Evolutionary conservation across 2,888 invertebrate genomes (phyloP), one percentile per base, ranked within the genome.

Genomic region (Hyposoter didymator): DNA sequence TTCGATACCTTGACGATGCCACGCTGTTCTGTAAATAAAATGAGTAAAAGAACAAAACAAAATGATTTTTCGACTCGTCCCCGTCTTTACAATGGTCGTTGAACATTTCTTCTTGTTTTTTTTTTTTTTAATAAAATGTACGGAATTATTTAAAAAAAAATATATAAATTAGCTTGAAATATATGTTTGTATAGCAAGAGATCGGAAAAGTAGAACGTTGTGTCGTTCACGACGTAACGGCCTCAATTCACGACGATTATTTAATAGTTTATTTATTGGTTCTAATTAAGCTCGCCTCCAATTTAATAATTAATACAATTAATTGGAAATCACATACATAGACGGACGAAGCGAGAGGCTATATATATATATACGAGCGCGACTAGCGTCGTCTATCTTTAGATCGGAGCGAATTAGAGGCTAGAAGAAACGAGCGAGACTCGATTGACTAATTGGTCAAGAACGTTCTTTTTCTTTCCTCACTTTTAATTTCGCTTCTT

Each of bases 291-390:
- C 91, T 92, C 87, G 91, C 91, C 92, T 92, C 89, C 93, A 93
- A 93, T 93, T 93, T 92, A 91, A 93, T 91, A 91, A 93, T 93
- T 93, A 94, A 93, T 93, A 93, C 92, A 93, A 93, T 93, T 93
- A 92, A 93, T 93, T 92, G 92, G 91, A 93, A 93, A 94, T 89
- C 87, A 88, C 88, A 87, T 85, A 87, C 86, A 89, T 87, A 89
- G 83, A 83, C 89, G 85, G 81, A 84, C 84, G 85, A 88, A 87
- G 89, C 84, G 84, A 89, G 86, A 83, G 82, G 81, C 89, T 86
- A 89, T 82, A 89, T 86, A 89, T 86, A 89, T 82, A 89, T 86
- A 89, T 81, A 82, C 88, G 85, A 84, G 84, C 84, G 82, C 82
- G 86, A 83, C 78, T 45, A 82, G 74, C 73, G 78, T 73, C 79